phyloP scores from a whole-genome alignment of 2,888 invertebrate species.

The Azorinus chamasolen region DNA sequence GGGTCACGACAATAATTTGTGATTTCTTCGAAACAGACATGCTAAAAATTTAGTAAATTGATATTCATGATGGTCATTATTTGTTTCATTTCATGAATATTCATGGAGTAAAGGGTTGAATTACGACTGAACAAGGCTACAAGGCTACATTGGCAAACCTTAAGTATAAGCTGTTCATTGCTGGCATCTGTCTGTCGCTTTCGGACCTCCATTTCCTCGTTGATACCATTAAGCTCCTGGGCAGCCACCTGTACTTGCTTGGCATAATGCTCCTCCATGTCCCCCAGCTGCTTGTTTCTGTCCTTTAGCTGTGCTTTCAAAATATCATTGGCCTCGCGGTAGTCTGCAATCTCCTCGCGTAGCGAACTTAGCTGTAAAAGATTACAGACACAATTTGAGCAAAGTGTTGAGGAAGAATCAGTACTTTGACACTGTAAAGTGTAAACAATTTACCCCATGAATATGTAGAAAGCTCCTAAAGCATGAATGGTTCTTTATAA shows the following conservation, averaged over 20 bases:
- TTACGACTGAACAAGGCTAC: too few relatives aligned
- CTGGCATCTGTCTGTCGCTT: conserved; percentile 71
- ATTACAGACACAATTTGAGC: background rate
- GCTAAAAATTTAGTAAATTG: too few relatives aligned
- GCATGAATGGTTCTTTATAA: too few relatives aligned
- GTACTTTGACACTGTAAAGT: too few relatives aligned
- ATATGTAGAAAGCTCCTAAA: too few relatives aligned
- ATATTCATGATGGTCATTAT: too few relatives aligned
- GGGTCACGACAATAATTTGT: too few relatives aligned
- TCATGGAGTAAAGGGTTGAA: too few relatives aligned
- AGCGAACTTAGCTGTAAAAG: conserved; percentile 59
- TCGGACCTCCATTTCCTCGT: conserved; percentile 72
- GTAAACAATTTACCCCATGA: too few relatives aligned
- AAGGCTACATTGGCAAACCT: conserved; percentile 59
- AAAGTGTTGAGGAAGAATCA: too few relatives aligned
- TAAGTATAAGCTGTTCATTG: conserved; percentile 78
- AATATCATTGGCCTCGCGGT: conserved; percentile 65
- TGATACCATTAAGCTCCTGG: conserved; percentile 71
- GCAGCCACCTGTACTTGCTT: conserved; percentile 72
- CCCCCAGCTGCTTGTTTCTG: conserved; percentile 66
- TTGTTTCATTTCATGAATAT: too few relatives aligned
- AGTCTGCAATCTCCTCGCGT: conserved; percentile 66
- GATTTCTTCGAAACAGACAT: too few relatives aligned
- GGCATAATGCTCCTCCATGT: conserved; percentile 70
- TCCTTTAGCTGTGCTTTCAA: conserved; percentile 66